Percentiles rank a stretch among this genome's conserved stretches.
Evolutionary conservation across 2,797 vertebrate species (phyloP).

Genomic region (Hozukius guyotensis): DNA sequence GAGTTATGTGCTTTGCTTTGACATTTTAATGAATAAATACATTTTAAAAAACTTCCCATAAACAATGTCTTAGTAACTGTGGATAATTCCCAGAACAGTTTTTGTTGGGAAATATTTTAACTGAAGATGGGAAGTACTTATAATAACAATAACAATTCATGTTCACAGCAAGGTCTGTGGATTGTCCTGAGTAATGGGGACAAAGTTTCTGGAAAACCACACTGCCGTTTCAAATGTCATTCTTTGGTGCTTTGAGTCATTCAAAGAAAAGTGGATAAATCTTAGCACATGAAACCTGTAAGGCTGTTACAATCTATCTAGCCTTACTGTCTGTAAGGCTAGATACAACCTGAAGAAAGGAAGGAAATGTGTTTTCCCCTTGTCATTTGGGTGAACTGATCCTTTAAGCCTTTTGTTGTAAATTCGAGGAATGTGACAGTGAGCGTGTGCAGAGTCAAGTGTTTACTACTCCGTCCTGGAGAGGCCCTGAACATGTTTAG

Average conservation of each 20-base stretch:
- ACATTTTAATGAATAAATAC: neutral
- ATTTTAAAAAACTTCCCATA: neutral
- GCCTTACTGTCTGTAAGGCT: neutral
- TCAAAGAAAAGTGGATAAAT: neutral
- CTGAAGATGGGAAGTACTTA: neutral
- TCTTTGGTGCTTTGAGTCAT: neutral
- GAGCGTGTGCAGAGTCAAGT: slow-evolving; percentile 56
- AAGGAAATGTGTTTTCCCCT: neutral
- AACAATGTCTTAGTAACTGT: neutral
- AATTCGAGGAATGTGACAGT: slow-evolving; percentile 56
- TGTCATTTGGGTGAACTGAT: neutral
- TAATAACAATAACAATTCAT: neutral
- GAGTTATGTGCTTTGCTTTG: neutral
- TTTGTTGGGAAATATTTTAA: neutral
- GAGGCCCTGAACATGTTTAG: slow-evolving; percentile 47
- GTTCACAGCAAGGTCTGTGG: neutral
- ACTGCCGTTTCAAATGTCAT: neutral
- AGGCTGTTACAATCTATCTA: too few relatives aligned
- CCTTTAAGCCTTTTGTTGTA: slow-evolving; percentile 1
- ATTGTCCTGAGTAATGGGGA: neutral
- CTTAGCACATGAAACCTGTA: neutral
- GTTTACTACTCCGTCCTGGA: slow-evolving; percentile 57
- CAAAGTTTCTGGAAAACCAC: neutral
- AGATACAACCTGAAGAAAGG: neutral
- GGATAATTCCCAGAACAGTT: neutral